These are phyloP conservation scores for Anolis carolinensis DNA, from an alignment of 2,113 vertebrate species.

Conservation along the genomic window DNA sequence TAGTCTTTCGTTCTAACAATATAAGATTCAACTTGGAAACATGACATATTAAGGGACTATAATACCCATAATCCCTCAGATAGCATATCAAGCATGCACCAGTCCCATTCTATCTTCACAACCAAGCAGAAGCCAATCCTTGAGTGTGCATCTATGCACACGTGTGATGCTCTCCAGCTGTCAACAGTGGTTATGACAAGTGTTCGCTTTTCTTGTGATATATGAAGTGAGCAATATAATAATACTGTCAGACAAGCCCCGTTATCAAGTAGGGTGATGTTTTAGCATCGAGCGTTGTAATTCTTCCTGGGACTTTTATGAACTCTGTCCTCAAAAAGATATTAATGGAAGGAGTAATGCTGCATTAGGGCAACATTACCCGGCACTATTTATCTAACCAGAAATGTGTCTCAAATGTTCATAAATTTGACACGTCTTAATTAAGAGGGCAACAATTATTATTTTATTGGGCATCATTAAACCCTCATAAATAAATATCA, in stretches of 20 bases:
- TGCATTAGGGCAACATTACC: conserved; percentile 4
- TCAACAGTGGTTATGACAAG: neutral
- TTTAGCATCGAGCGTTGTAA: neutral
- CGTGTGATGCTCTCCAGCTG: neutral
- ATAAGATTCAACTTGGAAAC: too few relatives aligned
- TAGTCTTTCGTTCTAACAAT: too few relatives aligned
- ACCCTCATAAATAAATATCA: conserved; percentile 29
- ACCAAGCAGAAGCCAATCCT: too few relatives aligned
- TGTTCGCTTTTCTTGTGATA: conserved; percentile 1
- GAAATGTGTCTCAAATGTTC: conserved; percentile 23
- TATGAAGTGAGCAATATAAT: neutral
- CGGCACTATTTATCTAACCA: conserved; percentile 34
- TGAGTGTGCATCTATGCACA: too few relatives aligned
- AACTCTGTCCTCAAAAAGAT: conserved; percentile 24
- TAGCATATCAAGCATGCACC: too few relatives aligned
- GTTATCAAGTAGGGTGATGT: neutral
- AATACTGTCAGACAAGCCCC: neutral
- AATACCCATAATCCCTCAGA: too few relatives aligned
- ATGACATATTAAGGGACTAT: too few relatives aligned
- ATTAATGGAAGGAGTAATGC: conserved; percentile 28
- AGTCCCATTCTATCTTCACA: too few relatives aligned
- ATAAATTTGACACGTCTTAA: conserved; percentile 15
- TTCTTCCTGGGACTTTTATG: conserved; percentile 1
- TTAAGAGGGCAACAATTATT: conserved; percentile 36
- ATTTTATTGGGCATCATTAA: conserved; percentile 37